Conservation (phyloP, 2,113 vertebrate genomes). For the Gymnobelideus leadbeateri region DNA sequence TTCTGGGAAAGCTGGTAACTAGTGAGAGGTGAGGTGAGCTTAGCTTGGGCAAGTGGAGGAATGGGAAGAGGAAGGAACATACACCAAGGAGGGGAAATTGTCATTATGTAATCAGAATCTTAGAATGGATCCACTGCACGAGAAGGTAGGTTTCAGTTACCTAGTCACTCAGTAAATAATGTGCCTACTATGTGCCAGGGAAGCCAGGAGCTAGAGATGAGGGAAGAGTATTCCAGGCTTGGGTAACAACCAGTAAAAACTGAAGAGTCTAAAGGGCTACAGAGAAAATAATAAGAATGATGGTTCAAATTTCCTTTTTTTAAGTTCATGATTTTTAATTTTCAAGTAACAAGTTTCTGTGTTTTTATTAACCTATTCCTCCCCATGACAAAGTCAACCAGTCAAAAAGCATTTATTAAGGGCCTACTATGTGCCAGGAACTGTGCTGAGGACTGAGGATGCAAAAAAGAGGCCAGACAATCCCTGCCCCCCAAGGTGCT, state of each 20-base stretch:
- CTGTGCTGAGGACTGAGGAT: no score
- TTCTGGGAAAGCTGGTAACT: background rate
- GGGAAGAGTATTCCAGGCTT: background rate
- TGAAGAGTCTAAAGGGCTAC: no score
- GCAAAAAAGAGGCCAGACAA: background rate
- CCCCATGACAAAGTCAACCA: background rate
- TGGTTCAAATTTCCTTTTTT: background rate
- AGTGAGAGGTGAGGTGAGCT: background rate
- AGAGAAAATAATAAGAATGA: no score
- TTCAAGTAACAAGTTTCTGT: no score
- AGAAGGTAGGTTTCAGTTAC: background rate
- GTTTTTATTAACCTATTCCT: no score
- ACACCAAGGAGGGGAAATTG: background rate
- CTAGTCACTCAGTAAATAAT: background rate
- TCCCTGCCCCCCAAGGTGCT: background rate
- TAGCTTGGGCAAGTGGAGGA: background rate
- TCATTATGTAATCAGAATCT: background rate
- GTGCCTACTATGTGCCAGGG: background rate
- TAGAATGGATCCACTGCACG: background rate
- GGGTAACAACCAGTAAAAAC: background rate
- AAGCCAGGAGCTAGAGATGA: background rate
- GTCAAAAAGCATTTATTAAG: background rate
- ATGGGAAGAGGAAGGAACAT: background rate
- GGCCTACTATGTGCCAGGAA: no score
- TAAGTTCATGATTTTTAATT: no score